Conservation (phyloP, 2,113 vertebrate genomes). For the Cnemophilus loriae region DNA sequence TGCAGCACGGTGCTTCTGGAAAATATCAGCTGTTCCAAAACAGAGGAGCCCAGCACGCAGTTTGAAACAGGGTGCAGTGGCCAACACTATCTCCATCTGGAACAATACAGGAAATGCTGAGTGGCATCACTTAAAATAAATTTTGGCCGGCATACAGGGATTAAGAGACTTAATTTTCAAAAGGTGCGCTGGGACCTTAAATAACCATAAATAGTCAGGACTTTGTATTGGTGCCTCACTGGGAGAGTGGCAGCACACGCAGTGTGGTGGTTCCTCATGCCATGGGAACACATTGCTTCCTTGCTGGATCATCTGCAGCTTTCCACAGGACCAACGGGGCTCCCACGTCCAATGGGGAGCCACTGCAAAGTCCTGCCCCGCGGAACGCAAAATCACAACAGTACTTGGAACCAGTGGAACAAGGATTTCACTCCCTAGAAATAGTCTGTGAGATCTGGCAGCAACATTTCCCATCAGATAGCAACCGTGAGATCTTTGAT, state of each 20-base stretch:
- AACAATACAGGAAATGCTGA: slow-evolving; percentile 43
- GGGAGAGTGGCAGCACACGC: neutral
- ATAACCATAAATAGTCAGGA: slow-evolving; percentile 49
- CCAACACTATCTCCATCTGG: neutral
- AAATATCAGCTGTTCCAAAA: slow-evolving; percentile 20
- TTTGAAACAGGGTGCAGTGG: neutral
- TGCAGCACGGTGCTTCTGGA: neutral
- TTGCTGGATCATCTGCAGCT: neutral
- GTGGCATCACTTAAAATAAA: slow-evolving; percentile 35
- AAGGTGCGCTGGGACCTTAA: neutral
- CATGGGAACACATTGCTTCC: neutral
- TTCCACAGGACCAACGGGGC: neutral
- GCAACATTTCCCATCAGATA: slow-evolving; percentile 18
- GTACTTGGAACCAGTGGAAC: neutral
- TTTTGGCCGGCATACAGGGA: neutral
- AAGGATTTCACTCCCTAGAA: slow-evolving; percentile 11
- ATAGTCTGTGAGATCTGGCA: slow-evolving; percentile 8
- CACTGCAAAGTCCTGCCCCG: neutral
- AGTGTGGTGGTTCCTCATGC: neutral
- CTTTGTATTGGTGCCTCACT: neutral
- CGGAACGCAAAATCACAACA: neutral
- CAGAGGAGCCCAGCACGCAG: neutral
- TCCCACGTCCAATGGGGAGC: neutral
- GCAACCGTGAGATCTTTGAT: slow-evolving; percentile 14
- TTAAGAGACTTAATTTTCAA: slow-evolving; percentile 40